Percentiles rank a stretch among this genome's conserved stretches.
phyloP scores from a whole-genome alignment of 2,113 vertebrate genomes.

The Phocoena sinus region DNA sequence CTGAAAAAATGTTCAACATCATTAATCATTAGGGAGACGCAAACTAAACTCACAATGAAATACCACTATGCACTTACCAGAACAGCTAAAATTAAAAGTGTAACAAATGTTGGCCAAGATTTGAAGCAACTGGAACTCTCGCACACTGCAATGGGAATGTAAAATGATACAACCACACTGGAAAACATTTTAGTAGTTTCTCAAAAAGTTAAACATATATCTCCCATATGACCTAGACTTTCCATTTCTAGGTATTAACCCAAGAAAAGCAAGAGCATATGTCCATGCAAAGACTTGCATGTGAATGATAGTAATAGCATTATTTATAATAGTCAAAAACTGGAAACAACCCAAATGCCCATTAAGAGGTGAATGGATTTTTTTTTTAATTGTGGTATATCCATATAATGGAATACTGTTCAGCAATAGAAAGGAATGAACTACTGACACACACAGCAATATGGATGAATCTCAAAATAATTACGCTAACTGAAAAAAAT shows the following conservation, averaged over 20 bases:
- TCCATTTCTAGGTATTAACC: background rate
- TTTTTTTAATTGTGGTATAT: background rate
- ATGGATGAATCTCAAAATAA: background rate
- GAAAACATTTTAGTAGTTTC: background rate
- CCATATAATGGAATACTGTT: background rate
- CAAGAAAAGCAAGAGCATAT: background rate
- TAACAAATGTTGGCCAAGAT: background rate
- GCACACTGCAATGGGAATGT: background rate
- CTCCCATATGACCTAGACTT: too few species aligned
- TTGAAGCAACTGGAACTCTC: background rate
- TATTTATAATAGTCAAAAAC: background rate
- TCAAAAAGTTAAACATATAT: background rate
- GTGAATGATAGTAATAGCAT: background rate
- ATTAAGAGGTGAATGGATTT: background rate
- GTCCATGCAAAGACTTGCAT: background rate
- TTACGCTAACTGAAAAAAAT: background rate
- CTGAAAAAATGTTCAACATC: conserved; percentile 1
- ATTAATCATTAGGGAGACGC: conserved; percentile 5
- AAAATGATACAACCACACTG: background rate
- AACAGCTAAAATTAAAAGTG: background rate
- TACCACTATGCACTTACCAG: background rate
- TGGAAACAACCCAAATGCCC: conserved; percentile 6
- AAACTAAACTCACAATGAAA: background rate
- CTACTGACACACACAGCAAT: background rate
- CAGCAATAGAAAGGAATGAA: background rate